Conservation (phyloP, 2,888 invertebrate genomes). For the Coleophora deauratella region DNA sequence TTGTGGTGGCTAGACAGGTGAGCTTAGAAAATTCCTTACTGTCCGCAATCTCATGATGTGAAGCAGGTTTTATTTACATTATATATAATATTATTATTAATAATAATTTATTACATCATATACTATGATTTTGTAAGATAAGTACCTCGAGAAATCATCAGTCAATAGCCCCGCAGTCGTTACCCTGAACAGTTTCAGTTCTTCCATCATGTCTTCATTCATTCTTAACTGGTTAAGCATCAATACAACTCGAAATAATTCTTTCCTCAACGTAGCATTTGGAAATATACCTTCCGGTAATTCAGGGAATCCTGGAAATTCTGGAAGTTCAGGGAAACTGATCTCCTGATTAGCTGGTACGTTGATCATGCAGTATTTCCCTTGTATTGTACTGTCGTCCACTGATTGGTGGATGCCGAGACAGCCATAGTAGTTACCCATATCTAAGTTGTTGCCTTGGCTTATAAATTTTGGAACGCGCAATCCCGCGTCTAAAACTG, state of each 20-base stretch:
- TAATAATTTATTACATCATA: no score
- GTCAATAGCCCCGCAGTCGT: no score
- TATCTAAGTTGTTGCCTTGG: conserved; percentile 23
- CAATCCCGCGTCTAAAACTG: conserved; percentile 32
- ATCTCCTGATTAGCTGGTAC: conserved; percentile 31
- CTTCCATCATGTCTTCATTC: conserved; percentile 2
- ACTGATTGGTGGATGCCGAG: conserved; percentile 23
- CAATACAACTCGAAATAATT: no score
- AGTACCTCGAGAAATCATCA: no score
- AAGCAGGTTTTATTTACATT: no score
- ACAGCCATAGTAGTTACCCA: conserved; percentile 38
- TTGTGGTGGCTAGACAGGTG: no score
- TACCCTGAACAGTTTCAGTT: background rate
- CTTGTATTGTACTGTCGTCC: conserved; percentile 31
- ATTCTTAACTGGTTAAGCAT: background rate
- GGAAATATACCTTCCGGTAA: background rate
- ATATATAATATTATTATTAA: no score
- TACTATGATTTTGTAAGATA: no score
- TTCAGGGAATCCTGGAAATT: conserved; percentile 17
- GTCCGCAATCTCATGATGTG: no score
- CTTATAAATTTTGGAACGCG: conserved; percentile 31
- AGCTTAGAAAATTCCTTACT: no score
- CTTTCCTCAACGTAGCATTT: no score
- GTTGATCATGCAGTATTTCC: conserved; percentile 45
- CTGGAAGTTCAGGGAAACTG: conserved; percentile 14